Evolutionary conservation across 1,140 invertebrate genomes (phyloP).

Genomic region (Caenorhabditis elegans): DNA sequence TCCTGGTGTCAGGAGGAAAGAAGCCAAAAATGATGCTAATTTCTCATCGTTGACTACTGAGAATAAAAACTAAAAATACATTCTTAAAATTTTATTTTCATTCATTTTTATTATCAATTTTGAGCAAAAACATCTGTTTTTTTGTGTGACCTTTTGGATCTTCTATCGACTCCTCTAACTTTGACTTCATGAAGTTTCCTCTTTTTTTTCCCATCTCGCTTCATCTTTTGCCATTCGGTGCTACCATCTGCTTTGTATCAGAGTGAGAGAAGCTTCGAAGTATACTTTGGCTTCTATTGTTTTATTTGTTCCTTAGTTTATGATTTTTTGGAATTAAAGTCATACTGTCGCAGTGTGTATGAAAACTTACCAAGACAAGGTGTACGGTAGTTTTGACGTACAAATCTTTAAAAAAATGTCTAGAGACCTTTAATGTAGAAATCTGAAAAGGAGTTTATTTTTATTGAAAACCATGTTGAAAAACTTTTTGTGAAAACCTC

Average conservation of each 20-base stretch:
- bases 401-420: too few relatives aligned
- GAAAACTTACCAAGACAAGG: too few relatives aligned
- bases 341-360: too few relatives aligned
- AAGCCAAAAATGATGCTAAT: background rate
- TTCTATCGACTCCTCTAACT: background rate
- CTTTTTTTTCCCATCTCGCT: background rate
- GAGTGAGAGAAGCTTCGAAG: background rate
- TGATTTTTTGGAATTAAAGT: too few relatives aligned
- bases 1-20: background rate
- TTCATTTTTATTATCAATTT: background rate
- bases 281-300: background rate
- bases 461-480: too few relatives aligned
- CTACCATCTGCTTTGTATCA: slow-evolving; percentile 16
- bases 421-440: too few relatives aligned
- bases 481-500: too few relatives aligned
- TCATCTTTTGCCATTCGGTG: background rate
- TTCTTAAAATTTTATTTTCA: too few relatives aligned
- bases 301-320: too few relatives aligned
- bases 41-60: background rate
- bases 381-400: too few relatives aligned
- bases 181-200: background rate
- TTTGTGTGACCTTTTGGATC: background rate
- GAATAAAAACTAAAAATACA: background rate
- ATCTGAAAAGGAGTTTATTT: too few relatives aligned
- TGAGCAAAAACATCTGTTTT: background rate